Evolutionary conservation across 2,113 vertebrate genomes (phyloP), one percentile per base, ranked within the genome.

Genomic region (Ceuthmochares aereus): DNA sequence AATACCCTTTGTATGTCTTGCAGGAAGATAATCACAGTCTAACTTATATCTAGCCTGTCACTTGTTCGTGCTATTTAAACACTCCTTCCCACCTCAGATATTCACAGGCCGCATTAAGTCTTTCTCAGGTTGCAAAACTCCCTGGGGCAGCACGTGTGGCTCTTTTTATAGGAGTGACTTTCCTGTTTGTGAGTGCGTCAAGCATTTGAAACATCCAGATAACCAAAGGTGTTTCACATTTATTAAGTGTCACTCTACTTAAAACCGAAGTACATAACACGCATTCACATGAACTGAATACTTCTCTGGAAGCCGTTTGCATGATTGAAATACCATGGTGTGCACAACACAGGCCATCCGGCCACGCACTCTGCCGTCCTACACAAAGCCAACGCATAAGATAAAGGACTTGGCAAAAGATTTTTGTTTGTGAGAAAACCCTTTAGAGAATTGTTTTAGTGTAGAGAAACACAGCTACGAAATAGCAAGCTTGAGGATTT

Each of bases 191-290:
- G 49, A 94, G 69, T 20, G 77, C 80, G 58, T 52, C 76, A 89
- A 64, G 95, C 92, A 95, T 94, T n/a, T 59, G 37, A 95, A 92
- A 34, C 90, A 96, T 84, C 51, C 52, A 14, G 62, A 58, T 64
- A 93, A 86, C 47, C 90, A 84, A 84, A 95, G 93, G 90, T 93
- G 95, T 80, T 85, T 63, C 79, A 42, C 63, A 36, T 85, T 94
- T 79, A 84, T 67, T 79, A 97, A 93, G 76, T 85, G 64, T 68
- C 95, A 94, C 93, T 81, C 84, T 11, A 22, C 83, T 63, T 72
- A 60, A 64, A 64, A 63, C 72, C 2, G 12, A 75, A 88, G 56
- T 68, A 75, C 5, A 73, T 29, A 87, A 64, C 60, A 56, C 4
- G 54, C 80, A 69, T 51, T 84, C 81, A 73, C 18, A 68, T 30